Evolutionary conservation across 2,888 invertebrate species (phyloP), one percentile per base, ranked within the genome.

Genomic region (Augochlorella aurata): DNA sequence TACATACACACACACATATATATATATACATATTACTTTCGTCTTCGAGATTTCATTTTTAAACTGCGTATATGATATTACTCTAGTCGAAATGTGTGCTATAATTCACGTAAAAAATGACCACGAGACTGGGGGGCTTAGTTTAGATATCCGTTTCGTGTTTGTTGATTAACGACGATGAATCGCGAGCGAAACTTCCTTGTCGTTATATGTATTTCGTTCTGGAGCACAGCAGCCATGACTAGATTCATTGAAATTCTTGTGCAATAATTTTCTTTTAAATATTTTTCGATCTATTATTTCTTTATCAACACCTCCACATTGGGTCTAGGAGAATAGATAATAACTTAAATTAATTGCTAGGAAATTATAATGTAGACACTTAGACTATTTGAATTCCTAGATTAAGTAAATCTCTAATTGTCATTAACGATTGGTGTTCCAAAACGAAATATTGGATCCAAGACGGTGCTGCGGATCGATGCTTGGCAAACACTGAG

Each of bases 71-170:
- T 82, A 70, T 77, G 85, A 87, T 82, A 63, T 81, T 81, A 80
- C 82, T 87, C 85, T 87, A 87, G 87, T 87, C 83, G 80, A 87
- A 82, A 84, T 82, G 78, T 86, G 83, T 87, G 82, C 82, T 82
- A 80, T 76, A 81, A 83, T 75, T 84, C 70, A 71, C 71, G 81
- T 78, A 73, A 80, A 69, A 72, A 68, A 71, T 47, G n/a, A 74
- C 73, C 80, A 66, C 65, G 77, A 77, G 77, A 79, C 66, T 65
- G 29, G 38, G 65, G 44, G 65, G 68, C 69, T 83, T 77, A 81
- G 79, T 79, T 70, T 71, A 77, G 65, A 74, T 18, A 18, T 58
- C 50, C 71, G 61, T 85, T 79, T 79, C 80, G 71, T 77, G 83
- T 81, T 82, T 79, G 79, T 86, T 86, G 74, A 68, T 78, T 74